Evolutionary conservation across 2,113 vertebrate species (phyloP).

Genomic region (Microcebus jonahi): DNA sequence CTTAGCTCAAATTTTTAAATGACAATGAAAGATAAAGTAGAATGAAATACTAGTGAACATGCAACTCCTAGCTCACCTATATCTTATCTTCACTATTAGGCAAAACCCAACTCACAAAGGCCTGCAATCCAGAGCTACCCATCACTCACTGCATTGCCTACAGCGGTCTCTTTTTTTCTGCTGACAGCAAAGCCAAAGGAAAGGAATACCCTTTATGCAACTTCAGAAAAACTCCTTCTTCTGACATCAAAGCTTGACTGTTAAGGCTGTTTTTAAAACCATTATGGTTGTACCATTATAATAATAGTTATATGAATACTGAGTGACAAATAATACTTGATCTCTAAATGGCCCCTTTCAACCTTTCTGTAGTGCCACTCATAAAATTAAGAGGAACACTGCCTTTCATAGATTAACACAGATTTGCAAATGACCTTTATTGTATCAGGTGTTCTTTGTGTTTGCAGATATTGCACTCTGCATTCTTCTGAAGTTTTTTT

Average conservation of each 20-base stretch:
- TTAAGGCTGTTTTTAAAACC: slow-evolving; percentile 32
- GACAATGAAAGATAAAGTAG: slow-evolving; percentile 28
- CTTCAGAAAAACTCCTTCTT: slow-evolving; percentile 49
- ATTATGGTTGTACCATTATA: slow-evolving; percentile 59
- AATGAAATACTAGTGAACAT: not conserved
- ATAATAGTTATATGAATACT: slow-evolving; percentile 38
- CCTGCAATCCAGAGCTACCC: not conserved
- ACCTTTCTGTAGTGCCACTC: slow-evolving; percentile 21
- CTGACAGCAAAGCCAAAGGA: slow-evolving; percentile 23
- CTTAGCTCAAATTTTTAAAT: slow-evolving; percentile 47
- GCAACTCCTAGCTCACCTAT: not conserved
- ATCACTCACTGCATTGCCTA: not conserved
- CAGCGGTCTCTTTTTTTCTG: not conserved
- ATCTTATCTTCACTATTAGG: not conserved
- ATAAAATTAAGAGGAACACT: not conserved
- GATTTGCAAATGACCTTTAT: not conserved
- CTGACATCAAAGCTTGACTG: slow-evolving; percentile 55
- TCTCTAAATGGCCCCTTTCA: slow-evolving; percentile 49
- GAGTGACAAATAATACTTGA: slow-evolving; percentile 60
- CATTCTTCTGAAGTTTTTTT: not conserved
- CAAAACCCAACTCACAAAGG: slow-evolving; percentile 12
- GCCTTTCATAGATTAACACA: not conserved
- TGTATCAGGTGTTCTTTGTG: not conserved
- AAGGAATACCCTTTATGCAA: slow-evolving; percentile 37
- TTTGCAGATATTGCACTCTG: slow-evolving; percentile 6